These are phyloP conservation scores for Odontamblyopus rebecca DNA, from an alignment of 2,797 vertebrate genomes.

Conservation along the genomic window DNA sequence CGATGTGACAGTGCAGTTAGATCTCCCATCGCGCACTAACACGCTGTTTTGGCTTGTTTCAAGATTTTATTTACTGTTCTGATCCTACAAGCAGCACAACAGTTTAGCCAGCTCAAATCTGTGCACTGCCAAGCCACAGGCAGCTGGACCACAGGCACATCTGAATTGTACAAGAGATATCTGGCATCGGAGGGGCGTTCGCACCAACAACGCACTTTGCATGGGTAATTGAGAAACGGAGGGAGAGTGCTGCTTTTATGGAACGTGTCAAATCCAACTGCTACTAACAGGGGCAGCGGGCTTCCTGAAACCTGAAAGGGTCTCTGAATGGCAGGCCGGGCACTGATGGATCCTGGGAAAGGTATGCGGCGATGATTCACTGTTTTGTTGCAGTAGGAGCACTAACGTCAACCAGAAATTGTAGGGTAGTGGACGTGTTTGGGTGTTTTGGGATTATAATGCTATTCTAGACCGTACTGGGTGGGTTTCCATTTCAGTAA, in stretches of 20 bases:
- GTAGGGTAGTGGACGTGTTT: neutral
- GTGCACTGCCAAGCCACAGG: slow-evolving; percentile 57
- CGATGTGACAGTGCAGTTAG: slow-evolving; percentile 13
- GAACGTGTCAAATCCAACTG: slow-evolving; percentile 21
- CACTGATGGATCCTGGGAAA: slow-evolving; percentile 49
- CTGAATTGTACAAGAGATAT: slow-evolving; percentile 50
- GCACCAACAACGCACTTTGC: slow-evolving; percentile 48
- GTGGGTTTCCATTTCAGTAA: too few relatives aligned
- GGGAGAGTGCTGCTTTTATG: slow-evolving; percentile 19
- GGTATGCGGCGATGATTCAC: slow-evolving; percentile 38
- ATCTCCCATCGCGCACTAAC: slow-evolving; percentile 33
- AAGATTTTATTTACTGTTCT: slow-evolving; percentile 42
- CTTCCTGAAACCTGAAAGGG: slow-evolving; percentile 30
- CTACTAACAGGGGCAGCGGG: slow-evolving; percentile 6
- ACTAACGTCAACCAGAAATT: neutral
- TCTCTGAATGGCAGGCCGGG: slow-evolving; percentile 36
- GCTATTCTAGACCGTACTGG: neutral
- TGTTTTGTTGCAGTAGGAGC: slow-evolving; percentile 31
- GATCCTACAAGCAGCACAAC: slow-evolving; percentile 44
- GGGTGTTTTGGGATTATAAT: neutral
- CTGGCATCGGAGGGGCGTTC: slow-evolving; percentile 51
- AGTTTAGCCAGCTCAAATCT: slow-evolving; percentile 46
- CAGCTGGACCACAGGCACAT: slow-evolving; percentile 52
- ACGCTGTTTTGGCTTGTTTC: slow-evolving; percentile 36
- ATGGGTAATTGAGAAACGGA: slow-evolving; percentile 55